Conservation (phyloP, 2,888 invertebrate species). For the Ectemnius cavifrons region DNA sequence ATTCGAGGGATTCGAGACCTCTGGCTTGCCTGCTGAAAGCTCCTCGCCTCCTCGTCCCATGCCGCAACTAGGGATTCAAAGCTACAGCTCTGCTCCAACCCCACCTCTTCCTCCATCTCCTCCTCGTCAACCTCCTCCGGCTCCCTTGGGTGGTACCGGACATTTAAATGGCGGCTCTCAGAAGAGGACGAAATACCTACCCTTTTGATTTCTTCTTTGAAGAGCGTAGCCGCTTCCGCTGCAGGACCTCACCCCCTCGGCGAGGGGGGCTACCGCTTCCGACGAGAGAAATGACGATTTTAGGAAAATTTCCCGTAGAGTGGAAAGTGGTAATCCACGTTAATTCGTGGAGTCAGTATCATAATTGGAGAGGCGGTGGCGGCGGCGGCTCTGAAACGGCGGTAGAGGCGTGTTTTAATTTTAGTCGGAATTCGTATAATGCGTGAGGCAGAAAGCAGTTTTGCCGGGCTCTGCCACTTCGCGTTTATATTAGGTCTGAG, state of each 20-base stretch:
- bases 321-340: neutral
- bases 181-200: too few species aligned
- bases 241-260: neutral
- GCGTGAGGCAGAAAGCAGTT: neutral
- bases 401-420: constrained; percentile 1
- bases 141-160: too few species aligned
- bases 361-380: neutral
- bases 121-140: neutral
- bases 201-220: constrained; percentile 4
- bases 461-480: neutral
- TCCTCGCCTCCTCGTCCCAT: constrained; percentile 17
- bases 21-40: constrained; percentile 29
- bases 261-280: neutral
- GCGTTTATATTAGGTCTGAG: constrained; percentile 2
- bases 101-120: constrained; percentile 10
- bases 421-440: neutral
- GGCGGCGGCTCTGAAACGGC: neutral
- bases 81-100: constrained; percentile 24
- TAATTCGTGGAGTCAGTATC: neutral
- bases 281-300: neutral
- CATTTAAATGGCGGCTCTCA: too few species aligned
- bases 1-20: constrained; percentile 47
- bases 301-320: neutral
- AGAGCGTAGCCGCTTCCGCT: neutral
- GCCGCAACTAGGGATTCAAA: constrained; percentile 36